phyloP scores from a whole-genome alignment of 2,113 vertebrate genomes.

The Chlorodrepanis virens region DNA sequence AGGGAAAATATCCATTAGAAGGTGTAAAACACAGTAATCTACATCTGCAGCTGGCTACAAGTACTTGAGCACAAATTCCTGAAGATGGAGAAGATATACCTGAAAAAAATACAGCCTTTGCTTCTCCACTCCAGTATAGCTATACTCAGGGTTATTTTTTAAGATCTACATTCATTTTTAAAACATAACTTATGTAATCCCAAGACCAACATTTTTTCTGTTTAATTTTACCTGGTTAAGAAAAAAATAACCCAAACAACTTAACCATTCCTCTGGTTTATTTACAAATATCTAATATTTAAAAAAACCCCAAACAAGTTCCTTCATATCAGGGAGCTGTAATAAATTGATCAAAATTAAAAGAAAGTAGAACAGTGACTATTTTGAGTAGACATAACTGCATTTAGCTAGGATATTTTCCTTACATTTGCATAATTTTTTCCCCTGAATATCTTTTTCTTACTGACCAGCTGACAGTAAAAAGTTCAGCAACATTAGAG shows the following conservation, averaged over 20 bases:
- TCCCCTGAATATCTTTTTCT: not conserved
- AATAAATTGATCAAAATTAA: not conserved
- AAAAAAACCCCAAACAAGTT: not conserved
- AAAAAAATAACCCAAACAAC: not conserved
- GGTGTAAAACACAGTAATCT: not conserved
- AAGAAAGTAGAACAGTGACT: not conserved
- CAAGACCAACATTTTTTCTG: not conserved
- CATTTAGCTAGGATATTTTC: not conserved
- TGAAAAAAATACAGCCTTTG: not conserved
- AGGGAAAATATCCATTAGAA: not conserved
- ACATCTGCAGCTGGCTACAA: not conserved
- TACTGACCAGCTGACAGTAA: not conserved
- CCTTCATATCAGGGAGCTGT: not conserved
- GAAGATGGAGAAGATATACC: not conserved
- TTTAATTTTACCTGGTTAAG: not conserved
- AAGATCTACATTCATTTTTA: fast-evolving
- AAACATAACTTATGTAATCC: not conserved
- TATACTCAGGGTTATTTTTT: not conserved
- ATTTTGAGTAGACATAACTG: not conserved
- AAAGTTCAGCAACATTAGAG: not conserved
- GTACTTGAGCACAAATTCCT: not conserved
- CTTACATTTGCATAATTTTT: not conserved
- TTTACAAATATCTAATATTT: not conserved
- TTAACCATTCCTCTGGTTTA: fast-evolving
- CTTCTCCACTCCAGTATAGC: fast-evolving